Base-by-base conservation (phyloP, 2,888 invertebrate species). In the Ctenicera cuprea region DNA sequence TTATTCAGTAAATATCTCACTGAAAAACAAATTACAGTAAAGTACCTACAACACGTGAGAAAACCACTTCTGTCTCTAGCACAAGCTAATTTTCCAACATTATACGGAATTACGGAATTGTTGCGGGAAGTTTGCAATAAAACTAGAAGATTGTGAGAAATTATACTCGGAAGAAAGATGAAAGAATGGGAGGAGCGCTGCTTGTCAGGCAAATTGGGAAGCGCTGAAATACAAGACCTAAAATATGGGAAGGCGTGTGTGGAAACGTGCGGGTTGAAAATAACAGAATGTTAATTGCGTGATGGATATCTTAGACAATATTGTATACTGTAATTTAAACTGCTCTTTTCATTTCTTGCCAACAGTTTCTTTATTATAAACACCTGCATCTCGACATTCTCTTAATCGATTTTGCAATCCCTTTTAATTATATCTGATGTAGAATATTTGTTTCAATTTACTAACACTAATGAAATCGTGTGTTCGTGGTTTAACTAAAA, bases 191-290 rank as follows among this genome's bases (percentile, higher is more conserved):
- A 78, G 81, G 81, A 77, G 79, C 74, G 74, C 64, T 78, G 79
- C 80, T 79, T 82, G 82, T 82, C 82, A 81, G 78, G 81, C 81
- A 82, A 83, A 83, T 83, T 83, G 83, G 82, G 82, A 76, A 79
- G 79, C 78, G 78, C 77, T 78, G 79, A 80, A 79, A 80, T 77
- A 76, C 77, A 76, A 76, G 76, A 54, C 66, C 74, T 78, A 77
- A 80, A 79, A 78, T 81, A 80, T 77, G 80, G 75, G 75, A 71
- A 76, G 78, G 78, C 80, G 80, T 79, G 76, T 71, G 76, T 74
- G 71, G 77, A 73, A 75, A 75, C 77, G 76, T 76, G 76, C 79
- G 75, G 73, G 75, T 71, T 76, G 72, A 70, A 71, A 77, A 77
- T 76, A 77, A 78, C 75, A 77, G 78, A 79, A 80, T 79, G 77